These are phyloP conservation scores for Dicranocentrus wangi DNA, from an alignment of 2,888 invertebrate species.

Conservation along the genomic window DNA sequence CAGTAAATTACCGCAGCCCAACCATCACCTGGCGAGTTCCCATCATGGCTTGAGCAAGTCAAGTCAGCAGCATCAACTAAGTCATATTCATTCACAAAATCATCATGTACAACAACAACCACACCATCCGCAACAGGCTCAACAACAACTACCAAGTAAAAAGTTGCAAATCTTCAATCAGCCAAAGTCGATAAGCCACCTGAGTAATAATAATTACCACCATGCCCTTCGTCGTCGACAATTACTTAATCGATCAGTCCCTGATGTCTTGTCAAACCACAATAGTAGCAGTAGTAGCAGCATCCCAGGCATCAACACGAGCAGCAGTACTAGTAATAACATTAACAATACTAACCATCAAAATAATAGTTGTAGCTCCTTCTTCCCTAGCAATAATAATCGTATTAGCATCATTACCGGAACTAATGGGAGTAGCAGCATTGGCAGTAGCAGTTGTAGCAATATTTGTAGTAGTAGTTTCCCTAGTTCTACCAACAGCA, in stretches of 20 bases:
- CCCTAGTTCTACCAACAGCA: constrained; percentile 39
- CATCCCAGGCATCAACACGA: constrained; percentile 43
- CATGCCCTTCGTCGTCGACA: constrained; percentile 49
- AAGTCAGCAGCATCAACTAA: constrained; percentile 47
- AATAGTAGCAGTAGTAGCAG: constrained; percentile 44
- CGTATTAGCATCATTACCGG: constrained; percentile 49
- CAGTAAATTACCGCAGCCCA: constrained; percentile 43
- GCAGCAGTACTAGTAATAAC: constrained; percentile 50
- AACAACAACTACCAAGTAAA: constrained; percentile 32
- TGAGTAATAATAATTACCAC: constrained; percentile 52
- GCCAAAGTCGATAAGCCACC: constrained; percentile 54
- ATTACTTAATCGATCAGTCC: constrained; percentile 59
- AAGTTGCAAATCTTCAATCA: constrained; percentile 55
- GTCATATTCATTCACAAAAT: constrained; percentile 52
- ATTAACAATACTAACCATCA: constrained; percentile 46
- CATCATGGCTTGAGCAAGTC: constrained; percentile 40
- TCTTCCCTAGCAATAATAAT: constrained; percentile 33
- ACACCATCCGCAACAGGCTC: background rate
- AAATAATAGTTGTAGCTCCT: constrained; percentile 32
- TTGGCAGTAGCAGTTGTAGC: constrained; percentile 44
- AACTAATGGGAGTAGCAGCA: constrained; percentile 41
- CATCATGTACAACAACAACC: constrained; percentile 32
- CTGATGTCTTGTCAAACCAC: constrained; percentile 64
- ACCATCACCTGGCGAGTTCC: constrained; percentile 11
- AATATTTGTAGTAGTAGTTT: constrained; percentile 40